Evolutionary conservation across 2,888 invertebrate genomes (phyloP), one percentile per base, ranked within the genome.

Genomic region (Drosophila setosimentum): DNA sequence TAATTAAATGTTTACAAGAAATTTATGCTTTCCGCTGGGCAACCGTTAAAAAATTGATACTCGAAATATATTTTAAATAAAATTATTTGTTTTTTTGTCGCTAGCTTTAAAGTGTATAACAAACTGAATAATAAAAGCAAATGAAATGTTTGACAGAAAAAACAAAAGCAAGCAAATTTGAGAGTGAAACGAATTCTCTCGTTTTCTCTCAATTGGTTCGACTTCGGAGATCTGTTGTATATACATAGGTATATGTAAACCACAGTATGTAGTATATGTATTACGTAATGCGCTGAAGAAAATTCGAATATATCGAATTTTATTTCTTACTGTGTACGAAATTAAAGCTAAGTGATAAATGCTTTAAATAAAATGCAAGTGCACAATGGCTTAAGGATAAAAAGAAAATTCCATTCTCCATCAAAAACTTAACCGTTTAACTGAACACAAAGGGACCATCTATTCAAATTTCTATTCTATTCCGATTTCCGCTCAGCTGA

Each of bases 1-100:
- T 72, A 67, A 60, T 29, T 70, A 72, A 80, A 75, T 76, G 55
- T 49, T 51, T 70, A 84, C 84, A 78, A 80, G 66, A 69, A 84
- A 84, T 84, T 84, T 84, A 54, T 68, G 65, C 58, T 51, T 49
- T 33, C 45, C 60, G 72, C 69, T 68, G 48, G 21, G 65, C 73
- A 69, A 64, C 74, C 70, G 21, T 61, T 72, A 71, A 76, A 62
- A 48, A 63, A 70, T 61, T 73, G 5, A n/a, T 21, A 21, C 29
- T 57, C 62, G 13, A 76, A 82, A 79, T 72, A 55, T 79, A 76
- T 78, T 73, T 68, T 4, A 53, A 21, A 51, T 70, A 63, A 68
- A 74, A 72, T 54, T 60, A 62, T 68, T 62, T 73, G 27, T 53
- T 54, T 58, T 72, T 59, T 51, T 68, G 68, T 78, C 67, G 61